Conservation (phyloP, 2,888 invertebrate genomes). For the Elmis aenea region DNA sequence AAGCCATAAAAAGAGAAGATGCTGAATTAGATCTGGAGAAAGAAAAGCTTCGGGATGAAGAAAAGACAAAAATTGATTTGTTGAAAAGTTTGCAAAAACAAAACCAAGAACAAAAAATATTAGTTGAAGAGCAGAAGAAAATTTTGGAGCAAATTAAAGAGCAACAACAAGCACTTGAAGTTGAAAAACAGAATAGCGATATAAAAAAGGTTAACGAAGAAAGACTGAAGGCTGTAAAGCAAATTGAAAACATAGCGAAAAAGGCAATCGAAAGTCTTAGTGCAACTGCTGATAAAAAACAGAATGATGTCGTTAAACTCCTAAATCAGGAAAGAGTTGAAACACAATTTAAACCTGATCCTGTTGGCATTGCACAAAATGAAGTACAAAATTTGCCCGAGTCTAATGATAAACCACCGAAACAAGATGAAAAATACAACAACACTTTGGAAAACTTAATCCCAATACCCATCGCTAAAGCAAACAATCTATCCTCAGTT, state of each 20-base stretch:
- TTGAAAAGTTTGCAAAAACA: slow-evolving; percentile 64
- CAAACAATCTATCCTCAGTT: slow-evolving; percentile 3
- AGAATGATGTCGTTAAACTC: not conserved
- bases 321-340: not conserved
- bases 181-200: slow-evolving; percentile 32
- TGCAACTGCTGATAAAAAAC: slow-evolving; percentile 15
- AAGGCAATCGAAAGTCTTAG: slow-evolving; percentile 41
- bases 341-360: too few relatives aligned
- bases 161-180: slow-evolving; percentile 47
- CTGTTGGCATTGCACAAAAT: too few relatives aligned
- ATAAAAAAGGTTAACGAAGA: slow-evolving; percentile 24
- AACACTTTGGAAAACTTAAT: too few relatives aligned
- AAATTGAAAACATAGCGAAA: slow-evolving; percentile 40
- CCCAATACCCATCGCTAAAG: slow-evolving; percentile 15
- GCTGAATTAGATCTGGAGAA: slow-evolving; percentile 44
- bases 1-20: slow-evolving; percentile 46
- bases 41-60: slow-evolving; percentile 35
- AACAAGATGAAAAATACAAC: not conserved
- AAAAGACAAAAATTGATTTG: slow-evolving; percentile 46
- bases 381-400: not conserved
- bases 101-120: slow-evolving; percentile 61
- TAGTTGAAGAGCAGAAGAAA: slow-evolving; percentile 63
- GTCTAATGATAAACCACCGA: not conserved
- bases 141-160: slow-evolving; percentile 55
- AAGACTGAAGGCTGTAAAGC: slow-evolving; percentile 38